phyloP scores from a whole-genome alignment of 2,113 vertebrate species.

The Chascanopsetta lugubris region DNA sequence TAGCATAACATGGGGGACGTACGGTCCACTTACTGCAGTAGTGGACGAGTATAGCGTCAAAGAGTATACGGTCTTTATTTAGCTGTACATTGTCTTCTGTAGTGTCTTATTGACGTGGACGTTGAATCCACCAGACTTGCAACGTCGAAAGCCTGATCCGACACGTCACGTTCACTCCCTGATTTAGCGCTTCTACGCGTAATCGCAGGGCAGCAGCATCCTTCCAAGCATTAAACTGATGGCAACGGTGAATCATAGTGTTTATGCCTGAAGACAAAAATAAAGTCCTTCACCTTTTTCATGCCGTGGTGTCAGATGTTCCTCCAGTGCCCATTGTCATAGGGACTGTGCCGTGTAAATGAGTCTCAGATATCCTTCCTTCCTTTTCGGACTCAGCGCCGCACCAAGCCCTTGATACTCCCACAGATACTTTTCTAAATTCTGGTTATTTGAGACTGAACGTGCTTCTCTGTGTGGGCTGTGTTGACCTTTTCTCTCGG shows the following conservation, averaged over 20 bases:
- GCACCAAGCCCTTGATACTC: not conserved
- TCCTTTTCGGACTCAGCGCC: not conserved
- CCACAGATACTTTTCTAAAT: not conserved
- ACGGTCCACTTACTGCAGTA: too few species aligned
- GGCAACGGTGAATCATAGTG: conserved; percentile 14
- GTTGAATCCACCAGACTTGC: not conserved
- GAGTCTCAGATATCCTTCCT: conserved; percentile 1
- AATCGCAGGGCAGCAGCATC: conserved; percentile 1
- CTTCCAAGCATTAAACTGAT: not conserved
- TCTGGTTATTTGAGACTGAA: conserved; percentile 12
- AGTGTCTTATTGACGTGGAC: conserved; percentile 5
- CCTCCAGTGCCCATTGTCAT: conserved; percentile 1
- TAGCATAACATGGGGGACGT: too few species aligned
- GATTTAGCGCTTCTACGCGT: conserved; percentile 2
- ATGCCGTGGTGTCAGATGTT: conserved; percentile 15
- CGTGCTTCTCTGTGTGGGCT: conserved; percentile 24
- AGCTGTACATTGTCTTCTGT: too few species aligned
- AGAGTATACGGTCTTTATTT: too few species aligned
- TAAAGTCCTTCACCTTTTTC: not conserved
- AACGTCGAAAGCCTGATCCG: not conserved
- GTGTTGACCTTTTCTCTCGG: conserved; percentile 23
- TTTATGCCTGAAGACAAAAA: conserved; percentile 32
- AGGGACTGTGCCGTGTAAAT: not conserved
- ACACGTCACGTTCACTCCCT: not conserved
- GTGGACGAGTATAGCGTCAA: too few species aligned